Evolutionary conservation across 1,140 invertebrate species (phyloP).

Genomic region (Pseudomyrmex flavicornis): DNA sequence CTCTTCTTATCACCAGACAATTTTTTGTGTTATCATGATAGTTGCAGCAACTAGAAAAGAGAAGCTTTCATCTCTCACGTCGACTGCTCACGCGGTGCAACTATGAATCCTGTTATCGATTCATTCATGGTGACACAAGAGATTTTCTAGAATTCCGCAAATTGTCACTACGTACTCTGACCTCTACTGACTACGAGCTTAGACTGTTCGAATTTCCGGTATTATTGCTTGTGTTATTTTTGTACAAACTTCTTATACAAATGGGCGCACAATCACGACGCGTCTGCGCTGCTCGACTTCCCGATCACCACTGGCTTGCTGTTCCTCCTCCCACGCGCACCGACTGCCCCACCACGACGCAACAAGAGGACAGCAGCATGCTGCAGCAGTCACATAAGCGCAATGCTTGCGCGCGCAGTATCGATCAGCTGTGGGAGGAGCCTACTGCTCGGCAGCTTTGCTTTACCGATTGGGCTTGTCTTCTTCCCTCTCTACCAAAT

Average conservation of each 20-base stretch:
- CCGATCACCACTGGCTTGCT: constrained; percentile 84
- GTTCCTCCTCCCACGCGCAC: constrained; percentile 83
- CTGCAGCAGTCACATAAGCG: constrained; percentile 4
- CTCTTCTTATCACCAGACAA: constrained; percentile 60
- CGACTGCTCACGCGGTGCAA: not conserved
- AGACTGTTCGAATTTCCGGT: not conserved
- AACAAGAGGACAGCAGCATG: constrained; percentile 19
- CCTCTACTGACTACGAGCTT: constrained; percentile 52
- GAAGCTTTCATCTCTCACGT: constrained; percentile 64
- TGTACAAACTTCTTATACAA: constrained; percentile 28
- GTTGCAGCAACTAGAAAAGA: constrained; percentile 19
- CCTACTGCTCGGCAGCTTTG: not conserved
- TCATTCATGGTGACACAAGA: too few relatives aligned
- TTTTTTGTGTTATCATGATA: constrained; percentile 24
- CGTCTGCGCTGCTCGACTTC: constrained; percentile 85
- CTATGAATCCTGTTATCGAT: not conserved
- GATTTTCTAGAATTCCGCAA: too few relatives aligned
- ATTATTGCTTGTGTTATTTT: constrained; percentile 17
- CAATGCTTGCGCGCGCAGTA: not conserved
- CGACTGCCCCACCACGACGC: constrained; percentile 73
- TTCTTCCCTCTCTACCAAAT: not conserved
- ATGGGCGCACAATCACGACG: constrained; percentile 76
- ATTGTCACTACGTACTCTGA: constrained; percentile 29
- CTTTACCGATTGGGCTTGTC: constrained; percentile 8
- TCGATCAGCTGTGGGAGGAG: constrained; percentile 38